phyloP scores from a whole-genome alignment of 2,797 vertebrate species.

The Anguilla anguilla region DNA sequence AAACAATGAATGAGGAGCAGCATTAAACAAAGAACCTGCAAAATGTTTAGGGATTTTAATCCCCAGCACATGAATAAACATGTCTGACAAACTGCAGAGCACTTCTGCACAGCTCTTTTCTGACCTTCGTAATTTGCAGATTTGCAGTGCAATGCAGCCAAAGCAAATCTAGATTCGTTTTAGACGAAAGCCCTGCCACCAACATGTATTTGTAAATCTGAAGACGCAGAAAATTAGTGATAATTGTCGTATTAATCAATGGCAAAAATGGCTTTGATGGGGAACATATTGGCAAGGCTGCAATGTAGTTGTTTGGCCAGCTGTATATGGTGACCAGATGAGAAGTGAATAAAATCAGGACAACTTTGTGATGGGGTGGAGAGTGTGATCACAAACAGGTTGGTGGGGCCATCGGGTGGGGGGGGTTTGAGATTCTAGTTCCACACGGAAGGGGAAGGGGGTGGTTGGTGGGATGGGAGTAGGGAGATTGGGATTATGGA shows the following conservation, averaged over 20 bases:
- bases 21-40: conserved; percentile 65
- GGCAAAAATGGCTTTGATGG: conserved; percentile 53
- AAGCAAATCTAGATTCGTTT: conserved; percentile 57
- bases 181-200: conserved; percentile 37
- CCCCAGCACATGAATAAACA: conserved; percentile 82
- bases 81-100: conserved; percentile 79
- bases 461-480: too few species aligned
- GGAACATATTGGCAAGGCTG: background rate
- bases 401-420: background rate
- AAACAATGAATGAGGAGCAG: conserved; percentile 68
- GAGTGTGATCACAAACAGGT: background rate
- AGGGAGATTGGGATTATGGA: too few species aligned
- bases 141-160: conserved; percentile 60
- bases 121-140: conserved; percentile 75
- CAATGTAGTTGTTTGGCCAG: background rate
- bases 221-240: conserved; percentile 68
- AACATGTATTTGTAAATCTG: conserved; percentile 54
- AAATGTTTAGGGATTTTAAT: conserved; percentile 82
- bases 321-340: background rate
- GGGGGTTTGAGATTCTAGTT: too few species aligned
- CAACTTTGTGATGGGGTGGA: background rate
- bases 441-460: too few species aligned
- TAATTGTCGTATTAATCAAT: conserved; percentile 77
- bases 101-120: conserved; percentile 63
- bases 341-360: background rate